These are phyloP conservation scores for Plagiodera versicolora DNA, from an alignment of 2,888 invertebrate genomes.

Conservation along the genomic window DNA sequence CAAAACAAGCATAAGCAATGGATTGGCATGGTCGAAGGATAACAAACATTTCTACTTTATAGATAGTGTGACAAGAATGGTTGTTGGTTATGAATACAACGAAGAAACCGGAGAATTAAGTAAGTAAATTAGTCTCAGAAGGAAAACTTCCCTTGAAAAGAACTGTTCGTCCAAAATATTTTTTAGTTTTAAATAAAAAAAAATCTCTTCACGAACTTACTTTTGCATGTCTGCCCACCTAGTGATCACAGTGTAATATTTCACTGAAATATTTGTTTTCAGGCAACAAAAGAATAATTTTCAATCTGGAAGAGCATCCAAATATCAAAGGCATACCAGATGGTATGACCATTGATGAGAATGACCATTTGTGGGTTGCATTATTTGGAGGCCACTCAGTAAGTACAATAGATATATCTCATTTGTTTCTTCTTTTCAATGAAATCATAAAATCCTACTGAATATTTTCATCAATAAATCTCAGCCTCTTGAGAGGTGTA, in stretches of 20 bases:
- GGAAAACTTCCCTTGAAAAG: no score
- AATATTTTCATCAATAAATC: no score
- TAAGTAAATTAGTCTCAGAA: constrained; percentile 14
- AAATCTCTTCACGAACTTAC: no score
- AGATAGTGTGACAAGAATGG: constrained; percentile 65
- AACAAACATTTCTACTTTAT: constrained; percentile 72
- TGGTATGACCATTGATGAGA: constrained; percentile 75
- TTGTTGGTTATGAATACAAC: constrained; percentile 70
- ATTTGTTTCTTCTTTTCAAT: no score
- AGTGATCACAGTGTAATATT: no score
- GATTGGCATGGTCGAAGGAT: constrained; percentile 71
- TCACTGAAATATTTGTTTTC: no score
- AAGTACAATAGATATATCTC: no score
- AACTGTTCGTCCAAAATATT: no score
- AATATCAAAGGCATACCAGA: constrained; percentile 65
- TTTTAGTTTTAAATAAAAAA: no score
- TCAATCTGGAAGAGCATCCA: constrained; percentile 59
- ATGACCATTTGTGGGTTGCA: constrained; percentile 76
- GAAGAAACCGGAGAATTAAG: constrained; percentile 56
- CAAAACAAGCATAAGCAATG: constrained; percentile 69
- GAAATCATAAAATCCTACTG: no score
- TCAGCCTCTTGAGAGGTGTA: no score
- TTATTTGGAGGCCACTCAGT: constrained; percentile 65
- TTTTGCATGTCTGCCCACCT: no score
- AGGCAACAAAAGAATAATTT: constrained; percentile 56